A percentile compares a stretch with the other conserved stretches of the same genome.
Evolutionary conservation across 2,888 invertebrate genomes (phyloP).

Genomic region (Ochropacha duplaris): DNA sequence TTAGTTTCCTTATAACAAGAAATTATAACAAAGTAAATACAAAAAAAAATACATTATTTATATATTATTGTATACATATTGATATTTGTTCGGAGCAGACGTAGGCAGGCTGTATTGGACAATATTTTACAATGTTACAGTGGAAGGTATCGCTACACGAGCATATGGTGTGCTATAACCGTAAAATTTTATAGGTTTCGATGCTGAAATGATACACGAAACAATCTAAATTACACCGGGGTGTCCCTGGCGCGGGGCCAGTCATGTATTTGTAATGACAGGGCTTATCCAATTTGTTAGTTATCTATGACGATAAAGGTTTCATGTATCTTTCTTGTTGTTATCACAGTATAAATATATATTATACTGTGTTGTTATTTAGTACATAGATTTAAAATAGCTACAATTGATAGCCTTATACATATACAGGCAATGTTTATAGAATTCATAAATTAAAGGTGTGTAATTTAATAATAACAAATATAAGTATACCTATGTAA

Average conservation of each 20-base stretch:
- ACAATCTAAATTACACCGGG: constrained; percentile 77
- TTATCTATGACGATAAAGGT: constrained; percentile 46
- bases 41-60: background rate
- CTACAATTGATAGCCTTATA: background rate
- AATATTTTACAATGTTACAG: constrained; percentile 40
- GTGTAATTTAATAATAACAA: too few relatives aligned
- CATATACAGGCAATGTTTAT: too few relatives aligned
- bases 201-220: constrained; percentile 81
- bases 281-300: constrained; percentile 68
- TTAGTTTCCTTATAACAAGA: too few relatives aligned
- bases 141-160: constrained; percentile 40
- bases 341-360: too few relatives aligned
- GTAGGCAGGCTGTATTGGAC: constrained; percentile 3
- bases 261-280: constrained; percentile 67
- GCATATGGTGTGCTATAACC: constrained; percentile 73
- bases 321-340: constrained; percentile 19
- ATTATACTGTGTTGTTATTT: too few relatives aligned
- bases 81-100: background rate
- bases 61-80: background rate
- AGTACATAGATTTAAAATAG: background rate
- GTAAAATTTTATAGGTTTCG: constrained; percentile 80
- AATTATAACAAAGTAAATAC: background rate
- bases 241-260: constrained; percentile 70
- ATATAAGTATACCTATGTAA: too few relatives aligned
- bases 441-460: too few relatives aligned